Conservation (phyloP, 2,888 invertebrate species). For the Crossocerus cetratus region DNA sequence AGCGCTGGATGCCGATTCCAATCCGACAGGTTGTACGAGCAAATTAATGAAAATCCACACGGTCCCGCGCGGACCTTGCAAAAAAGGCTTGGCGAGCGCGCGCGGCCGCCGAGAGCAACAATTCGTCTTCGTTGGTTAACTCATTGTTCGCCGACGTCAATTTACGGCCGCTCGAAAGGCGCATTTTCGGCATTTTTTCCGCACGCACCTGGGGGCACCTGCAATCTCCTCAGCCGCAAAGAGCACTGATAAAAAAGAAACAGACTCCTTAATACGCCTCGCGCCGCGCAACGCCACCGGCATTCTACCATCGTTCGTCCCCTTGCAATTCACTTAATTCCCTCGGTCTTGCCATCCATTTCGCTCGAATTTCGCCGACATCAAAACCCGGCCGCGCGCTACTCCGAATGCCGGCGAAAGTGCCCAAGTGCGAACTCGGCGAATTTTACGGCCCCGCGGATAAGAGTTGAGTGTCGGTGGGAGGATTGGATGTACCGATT, state of each 20-base stretch:
- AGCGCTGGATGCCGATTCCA: slow-evolving; percentile 54
- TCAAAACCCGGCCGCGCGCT: no score
- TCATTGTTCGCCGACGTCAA: slow-evolving; percentile 43
- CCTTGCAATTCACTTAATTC: slow-evolving; percentile 2
- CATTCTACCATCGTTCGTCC: background rate
- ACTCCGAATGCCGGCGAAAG: slow-evolving; percentile 1
- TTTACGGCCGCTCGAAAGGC: slow-evolving; percentile 40
- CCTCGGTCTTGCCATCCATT: background rate
- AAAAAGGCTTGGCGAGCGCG: slow-evolving; percentile 6
- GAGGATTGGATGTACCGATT: slow-evolving; percentile 61
- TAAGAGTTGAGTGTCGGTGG: background rate
- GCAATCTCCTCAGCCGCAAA: slow-evolving; percentile 31
- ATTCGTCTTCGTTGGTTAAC: slow-evolving; percentile 44
- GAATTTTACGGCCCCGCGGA: background rate
- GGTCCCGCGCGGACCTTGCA: slow-evolving; percentile 15
- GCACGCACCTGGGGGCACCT: slow-evolving; percentile 1
- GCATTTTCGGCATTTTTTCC: slow-evolving; percentile 47
- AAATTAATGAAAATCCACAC: slow-evolving; percentile 60
- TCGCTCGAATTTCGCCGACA: no score
- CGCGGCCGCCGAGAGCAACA: slow-evolving; percentile 33
- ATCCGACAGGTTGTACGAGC: slow-evolving; percentile 54
- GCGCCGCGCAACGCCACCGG: background rate
- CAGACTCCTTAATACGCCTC: slow-evolving; percentile 30
- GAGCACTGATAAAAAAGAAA: slow-evolving; percentile 9
- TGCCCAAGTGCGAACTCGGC: background rate